Evolutionary conservation across 2,797 vertebrate genomes (phyloP).

Genomic region (Salarias fasciatus): DNA sequence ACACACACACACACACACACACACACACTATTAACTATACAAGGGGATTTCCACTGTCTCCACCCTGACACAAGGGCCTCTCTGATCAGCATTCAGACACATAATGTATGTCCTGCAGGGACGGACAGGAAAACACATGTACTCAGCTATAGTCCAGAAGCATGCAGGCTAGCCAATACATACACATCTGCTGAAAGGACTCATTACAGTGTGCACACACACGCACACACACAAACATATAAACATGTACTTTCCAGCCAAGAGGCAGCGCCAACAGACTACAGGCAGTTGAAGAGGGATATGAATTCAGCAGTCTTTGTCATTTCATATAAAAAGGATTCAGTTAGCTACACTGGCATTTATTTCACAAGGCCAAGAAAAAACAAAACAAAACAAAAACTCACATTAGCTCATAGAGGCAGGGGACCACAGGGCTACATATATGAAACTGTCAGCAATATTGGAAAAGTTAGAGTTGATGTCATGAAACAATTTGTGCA

Average conservation of each 20-base stretch:
- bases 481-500: no score
- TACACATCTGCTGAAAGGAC: slow-evolving; percentile 23
- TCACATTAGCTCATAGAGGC: no score
- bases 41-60: slow-evolving; percentile 76
- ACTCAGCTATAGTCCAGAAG: slow-evolving; percentile 6
- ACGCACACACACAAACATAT: slow-evolving; percentile 18
- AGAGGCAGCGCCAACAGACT: slow-evolving; percentile 17
- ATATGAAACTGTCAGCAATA: neutral
- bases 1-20: slow-evolving; percentile 31
- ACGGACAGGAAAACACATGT: slow-evolving; percentile 52
- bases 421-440: no score
- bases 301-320: slow-evolving; percentile 32
- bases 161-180: slow-evolving; percentile 4
- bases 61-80: slow-evolving; percentile 63
- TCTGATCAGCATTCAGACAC: slow-evolving; percentile 64
- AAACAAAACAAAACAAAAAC: no score
- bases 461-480: no score
- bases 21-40: no score
- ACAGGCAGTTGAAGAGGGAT: slow-evolving; percentile 20
- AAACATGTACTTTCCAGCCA: slow-evolving; percentile 45
- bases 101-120: slow-evolving; percentile 47
- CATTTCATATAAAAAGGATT: slow-evolving; percentile 20
- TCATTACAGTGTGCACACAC: slow-evolving; percentile 17
- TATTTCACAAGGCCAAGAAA: neutral
- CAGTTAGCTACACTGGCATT: neutral